These are phyloP conservation scores for Garra rufa DNA, from an alignment of 2,113 vertebrate species.

Conservation along the genomic window DNA sequence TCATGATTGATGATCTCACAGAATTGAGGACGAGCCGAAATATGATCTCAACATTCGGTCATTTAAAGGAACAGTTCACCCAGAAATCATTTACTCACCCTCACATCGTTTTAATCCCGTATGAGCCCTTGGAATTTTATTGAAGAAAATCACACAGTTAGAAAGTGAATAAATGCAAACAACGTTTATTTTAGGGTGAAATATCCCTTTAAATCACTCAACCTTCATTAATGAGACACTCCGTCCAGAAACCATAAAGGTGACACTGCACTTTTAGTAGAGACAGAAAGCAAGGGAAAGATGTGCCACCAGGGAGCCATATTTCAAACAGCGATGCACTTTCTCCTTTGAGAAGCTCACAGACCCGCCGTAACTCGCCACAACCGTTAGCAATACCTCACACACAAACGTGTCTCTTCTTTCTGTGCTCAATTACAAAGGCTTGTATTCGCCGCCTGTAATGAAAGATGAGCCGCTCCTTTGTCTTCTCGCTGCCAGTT, in stretches of 20 bases:
- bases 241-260: constrained; percentile 68
- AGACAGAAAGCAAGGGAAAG: constrained; percentile 61
- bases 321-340: constrained; percentile 72
- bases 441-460: constrained; percentile 44
- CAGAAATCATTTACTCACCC: neutral
- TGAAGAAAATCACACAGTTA: neutral
- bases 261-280: constrained; percentile 77
- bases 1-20: constrained; percentile 62
- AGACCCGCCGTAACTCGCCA: constrained; percentile 68
- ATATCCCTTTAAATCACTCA: constrained; percentile 69
- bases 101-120: neutral
- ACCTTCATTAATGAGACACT: constrained; percentile 56
- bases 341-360: constrained; percentile 68
- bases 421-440: constrained; percentile 28
- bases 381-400: constrained; percentile 60
- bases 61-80: constrained; percentile 33
- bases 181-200: neutral
- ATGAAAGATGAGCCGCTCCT: constrained; percentile 61
- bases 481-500: constrained; percentile 46
- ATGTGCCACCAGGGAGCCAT: constrained; percentile 74
- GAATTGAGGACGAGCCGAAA: constrained; percentile 60
- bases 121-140: neutral
- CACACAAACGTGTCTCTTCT: constrained; percentile 35
- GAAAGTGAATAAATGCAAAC: neutral
- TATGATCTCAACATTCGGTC: constrained; percentile 52